phyloP scores from a whole-genome alignment of 2,888 invertebrate genomes.

The Leucoptera coffeella region DNA sequence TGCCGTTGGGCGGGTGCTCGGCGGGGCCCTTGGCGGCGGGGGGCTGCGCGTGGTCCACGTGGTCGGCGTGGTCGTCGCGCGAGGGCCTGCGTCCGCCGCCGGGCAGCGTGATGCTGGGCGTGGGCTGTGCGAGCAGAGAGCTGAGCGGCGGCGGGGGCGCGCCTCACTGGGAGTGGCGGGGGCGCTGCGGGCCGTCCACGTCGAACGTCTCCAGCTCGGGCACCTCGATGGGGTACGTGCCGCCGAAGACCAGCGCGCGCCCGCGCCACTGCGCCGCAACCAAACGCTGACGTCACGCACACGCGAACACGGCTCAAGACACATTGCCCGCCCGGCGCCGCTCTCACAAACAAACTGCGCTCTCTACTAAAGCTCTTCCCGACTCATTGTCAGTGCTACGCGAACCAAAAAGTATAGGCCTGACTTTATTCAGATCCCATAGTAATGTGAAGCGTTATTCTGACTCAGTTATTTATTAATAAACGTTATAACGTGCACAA shows the following conservation, averaged over 20 bases:
- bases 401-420: no score
- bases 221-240: constrained; percentile 80
- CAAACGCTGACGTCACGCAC: no score
- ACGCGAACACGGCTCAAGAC: constrained; percentile 20
- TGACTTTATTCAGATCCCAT: no score
- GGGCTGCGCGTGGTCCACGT: neutral
- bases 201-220: constrained; percentile 53
- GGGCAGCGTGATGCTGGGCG: constrained; percentile 56
- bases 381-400: no score
- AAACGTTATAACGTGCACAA: no score
- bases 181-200: constrained; percentile 56
- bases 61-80: constrained; percentile 20
- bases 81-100: constrained; percentile 11
- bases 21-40: constrained; percentile 20
- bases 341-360: constrained; percentile 58
- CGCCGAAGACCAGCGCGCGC: constrained; percentile 67
- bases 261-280: constrained; percentile 28
- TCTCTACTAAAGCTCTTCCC: no score
- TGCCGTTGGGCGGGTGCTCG: neutral
- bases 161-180: no score
- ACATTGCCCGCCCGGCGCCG: constrained; percentile 57
- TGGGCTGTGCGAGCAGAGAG: constrained; percentile 16
- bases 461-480: no score
- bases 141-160: constrained; percentile 51
- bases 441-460: no score